phyloP scores from a whole-genome alignment of 2,797 vertebrate species.

The Sternotherus odoratus region DNA sequence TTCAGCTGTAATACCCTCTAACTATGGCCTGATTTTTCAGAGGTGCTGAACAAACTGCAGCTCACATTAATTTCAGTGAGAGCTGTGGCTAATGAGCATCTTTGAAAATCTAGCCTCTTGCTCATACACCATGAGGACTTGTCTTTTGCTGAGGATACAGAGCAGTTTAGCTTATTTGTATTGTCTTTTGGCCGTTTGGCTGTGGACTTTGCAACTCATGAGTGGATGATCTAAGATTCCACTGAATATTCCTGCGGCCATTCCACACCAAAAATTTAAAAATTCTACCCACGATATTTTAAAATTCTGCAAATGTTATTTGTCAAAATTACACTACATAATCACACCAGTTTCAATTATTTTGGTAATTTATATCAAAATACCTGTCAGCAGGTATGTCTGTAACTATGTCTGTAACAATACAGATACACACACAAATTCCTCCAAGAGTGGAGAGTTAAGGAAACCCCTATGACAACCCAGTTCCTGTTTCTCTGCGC shows the following conservation, averaged over 20 bases:
- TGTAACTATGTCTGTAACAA: no score
- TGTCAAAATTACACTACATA: no score
- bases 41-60: slow-evolving; percentile 36
- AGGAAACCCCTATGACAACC: no score
- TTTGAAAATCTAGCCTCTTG: not conserved
- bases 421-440: no score
- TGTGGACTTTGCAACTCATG: not conserved
- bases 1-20: not conserved
- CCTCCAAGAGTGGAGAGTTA: no score
- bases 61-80: not conserved
- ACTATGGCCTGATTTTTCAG: not conserved
- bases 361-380: no score
- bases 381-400: no score
- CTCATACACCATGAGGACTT: not conserved
- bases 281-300: no score
- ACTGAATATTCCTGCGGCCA: not conserved
- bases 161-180: slow-evolving; percentile 19
- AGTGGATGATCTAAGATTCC: not conserved
- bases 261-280: no score
- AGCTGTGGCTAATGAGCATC: not conserved
- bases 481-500: no score
- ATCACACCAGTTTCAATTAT: no score
- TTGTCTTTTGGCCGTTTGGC: not conserved
- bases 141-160: slow-evolving; percentile 38
- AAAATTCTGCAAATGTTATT: no score